phyloP scores from a whole-genome alignment of 2,888 invertebrate species.

The Drosophila maculinotata region DNA sequence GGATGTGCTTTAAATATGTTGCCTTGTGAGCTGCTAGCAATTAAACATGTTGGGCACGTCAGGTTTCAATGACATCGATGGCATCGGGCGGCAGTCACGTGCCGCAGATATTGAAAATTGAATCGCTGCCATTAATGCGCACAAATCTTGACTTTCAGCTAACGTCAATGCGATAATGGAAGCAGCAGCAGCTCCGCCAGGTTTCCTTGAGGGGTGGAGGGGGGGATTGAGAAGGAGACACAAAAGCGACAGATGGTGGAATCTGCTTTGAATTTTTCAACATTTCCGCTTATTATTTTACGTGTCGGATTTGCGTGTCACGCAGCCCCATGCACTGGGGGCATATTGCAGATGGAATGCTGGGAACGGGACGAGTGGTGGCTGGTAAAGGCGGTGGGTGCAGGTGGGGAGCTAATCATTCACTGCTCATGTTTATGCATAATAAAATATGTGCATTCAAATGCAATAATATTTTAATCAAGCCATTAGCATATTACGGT shows the following conservation, averaged over 20 bases:
- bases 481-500: constrained; percentile 70
- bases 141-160: constrained; percentile 75
- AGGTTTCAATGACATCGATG: constrained; percentile 73
- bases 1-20: constrained; percentile 24
- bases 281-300: constrained; percentile 81
- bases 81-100: constrained; percentile 64
- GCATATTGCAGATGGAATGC: constrained; percentile 28
- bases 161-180: constrained; percentile 78
- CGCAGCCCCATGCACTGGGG: constrained; percentile 50
- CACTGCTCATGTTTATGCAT: constrained; percentile 62
- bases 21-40: constrained; percentile 39
- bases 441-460: constrained; percentile 74
- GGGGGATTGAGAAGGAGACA: constrained; percentile 2
- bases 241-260: constrained; percentile 48
- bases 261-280: constrained; percentile 80
- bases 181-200: constrained; percentile 37
- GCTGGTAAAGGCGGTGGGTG: not conserved
- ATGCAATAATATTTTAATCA: constrained; percentile 65
- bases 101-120: constrained; percentile 79
- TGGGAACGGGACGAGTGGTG: not conserved
- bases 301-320: constrained; percentile 78
- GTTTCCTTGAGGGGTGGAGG: constrained; percentile 14
- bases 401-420: not conserved
- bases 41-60: constrained; percentile 79
- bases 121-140: constrained; percentile 78